Evolutionary conservation across 1,140 invertebrate genomes (phyloP).

Genomic region (Zelostemma sp.): DNA sequence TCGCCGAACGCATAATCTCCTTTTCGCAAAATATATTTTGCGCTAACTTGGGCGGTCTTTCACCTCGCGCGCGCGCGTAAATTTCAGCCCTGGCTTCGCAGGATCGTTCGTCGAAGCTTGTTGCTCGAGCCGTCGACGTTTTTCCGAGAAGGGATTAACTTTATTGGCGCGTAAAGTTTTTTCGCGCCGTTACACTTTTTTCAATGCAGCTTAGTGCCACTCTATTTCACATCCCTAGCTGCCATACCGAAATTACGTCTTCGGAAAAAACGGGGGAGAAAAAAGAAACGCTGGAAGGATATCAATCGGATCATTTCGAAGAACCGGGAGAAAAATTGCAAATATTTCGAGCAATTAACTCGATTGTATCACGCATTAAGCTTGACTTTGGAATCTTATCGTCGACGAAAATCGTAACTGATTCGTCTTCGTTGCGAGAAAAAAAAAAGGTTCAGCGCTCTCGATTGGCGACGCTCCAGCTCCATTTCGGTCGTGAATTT

Average conservation of each 20-base stretch:
- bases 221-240: constrained; percentile 8
- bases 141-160: constrained; percentile 13
- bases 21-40: constrained; percentile 4
- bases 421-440: background rate
- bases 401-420: background rate
- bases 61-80: constrained; percentile 8
- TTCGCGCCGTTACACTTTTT: constrained; percentile 13
- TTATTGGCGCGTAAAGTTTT: constrained; percentile 12
- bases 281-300: background rate
- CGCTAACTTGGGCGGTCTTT: constrained; percentile 3
- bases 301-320: constrained; percentile 2
- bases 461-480: constrained; percentile 5
- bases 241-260: constrained; percentile 5
- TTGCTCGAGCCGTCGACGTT: constrained; percentile 11
- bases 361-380: too few relatives aligned
- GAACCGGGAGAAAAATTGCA: too few relatives aligned
- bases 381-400: too few relatives aligned
- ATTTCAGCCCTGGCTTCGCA: constrained; percentile 1
- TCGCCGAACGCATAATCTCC: constrained; percentile 5
- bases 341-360: too few relatives aligned
- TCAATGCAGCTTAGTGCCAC: constrained; percentile 10
- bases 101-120: constrained; percentile 8
- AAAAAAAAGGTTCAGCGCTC: constrained; percentile 3
- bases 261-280: background rate
- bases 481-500: constrained; percentile 18